Conservation (phyloP, 2,113 vertebrate genomes). For the Nothoprocta pentlandii region DNA sequence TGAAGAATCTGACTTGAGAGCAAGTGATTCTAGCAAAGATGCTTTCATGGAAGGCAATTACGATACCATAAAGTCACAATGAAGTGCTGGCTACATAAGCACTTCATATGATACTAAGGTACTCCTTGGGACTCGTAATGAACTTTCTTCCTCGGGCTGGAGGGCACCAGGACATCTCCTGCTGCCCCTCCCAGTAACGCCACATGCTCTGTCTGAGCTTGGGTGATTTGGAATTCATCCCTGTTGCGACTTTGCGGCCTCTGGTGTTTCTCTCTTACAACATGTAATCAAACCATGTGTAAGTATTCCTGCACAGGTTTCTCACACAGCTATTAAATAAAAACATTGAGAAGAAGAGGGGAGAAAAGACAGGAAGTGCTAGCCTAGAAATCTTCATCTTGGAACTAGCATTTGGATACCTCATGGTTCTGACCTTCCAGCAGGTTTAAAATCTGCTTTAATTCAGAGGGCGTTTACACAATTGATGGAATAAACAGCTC, state of each 20-base stretch:
- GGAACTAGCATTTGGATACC: not conserved
- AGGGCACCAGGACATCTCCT: not conserved
- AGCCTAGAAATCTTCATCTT: not conserved
- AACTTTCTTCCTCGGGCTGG: not conserved
- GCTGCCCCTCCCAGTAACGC: not conserved
- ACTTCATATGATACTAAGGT: not conserved
- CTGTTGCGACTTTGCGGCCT: not conserved
- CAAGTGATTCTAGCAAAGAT: not conserved
- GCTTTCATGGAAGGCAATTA: not conserved
- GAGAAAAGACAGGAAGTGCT: not conserved
- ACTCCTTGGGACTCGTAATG: not conserved
- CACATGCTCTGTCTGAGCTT: not conserved
- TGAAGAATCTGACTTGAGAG: not conserved
- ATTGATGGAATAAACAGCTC: not conserved
- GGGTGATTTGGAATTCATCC: not conserved
- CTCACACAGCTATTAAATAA: not conserved
- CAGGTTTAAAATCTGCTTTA: not conserved
- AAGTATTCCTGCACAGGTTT: not conserved
- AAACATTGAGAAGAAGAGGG: not conserved
- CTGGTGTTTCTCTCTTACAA: not conserved
- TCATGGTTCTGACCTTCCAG: not conserved
- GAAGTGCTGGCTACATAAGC: not conserved
- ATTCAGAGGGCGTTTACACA: not conserved
- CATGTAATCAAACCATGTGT: not conserved
- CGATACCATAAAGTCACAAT: not conserved